Evolutionary conservation across 1,140 invertebrate species (phyloP).

Genomic region (Ips typographus): DNA sequence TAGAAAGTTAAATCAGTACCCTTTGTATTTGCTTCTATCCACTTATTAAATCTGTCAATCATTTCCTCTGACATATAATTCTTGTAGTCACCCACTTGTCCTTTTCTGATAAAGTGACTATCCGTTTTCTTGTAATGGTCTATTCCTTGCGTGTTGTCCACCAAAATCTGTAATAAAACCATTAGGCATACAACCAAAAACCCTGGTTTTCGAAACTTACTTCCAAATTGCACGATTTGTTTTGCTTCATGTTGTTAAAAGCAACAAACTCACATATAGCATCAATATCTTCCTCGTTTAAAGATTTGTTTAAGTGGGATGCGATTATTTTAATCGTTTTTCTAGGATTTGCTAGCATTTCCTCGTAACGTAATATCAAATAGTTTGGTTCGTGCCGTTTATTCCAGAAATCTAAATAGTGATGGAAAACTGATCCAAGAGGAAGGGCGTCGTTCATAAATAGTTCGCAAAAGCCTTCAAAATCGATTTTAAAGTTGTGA

Average conservation of each 20-base stretch:
- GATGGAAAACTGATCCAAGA: conserved; percentile 59
- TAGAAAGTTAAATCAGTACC: conserved; percentile 58
- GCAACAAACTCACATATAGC: conserved; percentile 73
- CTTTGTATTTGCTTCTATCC: conserved; percentile 67
- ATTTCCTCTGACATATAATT: conserved; percentile 76
- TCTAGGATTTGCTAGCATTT: conserved; percentile 74
- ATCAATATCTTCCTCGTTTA: conserved; percentile 65
- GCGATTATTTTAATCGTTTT: conserved; percentile 67
- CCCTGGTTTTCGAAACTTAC: conserved; percentile 36
- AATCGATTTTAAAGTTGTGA: conserved; percentile 68
- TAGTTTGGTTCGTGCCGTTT: conserved; percentile 72
- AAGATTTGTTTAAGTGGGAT: conserved; percentile 67
- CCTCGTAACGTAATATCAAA: conserved; percentile 82
- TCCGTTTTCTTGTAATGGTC: conserved; percentile 58
- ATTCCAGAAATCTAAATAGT: conserved; percentile 73
- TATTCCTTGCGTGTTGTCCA: conserved; percentile 57
- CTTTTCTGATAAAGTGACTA: conserved; percentile 74
- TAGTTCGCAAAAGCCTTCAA: conserved; percentile 80
- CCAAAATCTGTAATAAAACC: conserved; percentile 57
- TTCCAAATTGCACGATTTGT: conserved; percentile 68
- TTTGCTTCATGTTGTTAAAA: conserved; percentile 79
- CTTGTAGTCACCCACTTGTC: conserved; percentile 81
- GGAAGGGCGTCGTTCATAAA: conserved; percentile 65
- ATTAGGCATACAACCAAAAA: conserved; percentile 54
- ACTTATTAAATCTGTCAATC: conserved; percentile 70